phyloP scores from a whole-genome alignment of 2,797 vertebrate species.

The Toxotes lorentzi region DNA sequence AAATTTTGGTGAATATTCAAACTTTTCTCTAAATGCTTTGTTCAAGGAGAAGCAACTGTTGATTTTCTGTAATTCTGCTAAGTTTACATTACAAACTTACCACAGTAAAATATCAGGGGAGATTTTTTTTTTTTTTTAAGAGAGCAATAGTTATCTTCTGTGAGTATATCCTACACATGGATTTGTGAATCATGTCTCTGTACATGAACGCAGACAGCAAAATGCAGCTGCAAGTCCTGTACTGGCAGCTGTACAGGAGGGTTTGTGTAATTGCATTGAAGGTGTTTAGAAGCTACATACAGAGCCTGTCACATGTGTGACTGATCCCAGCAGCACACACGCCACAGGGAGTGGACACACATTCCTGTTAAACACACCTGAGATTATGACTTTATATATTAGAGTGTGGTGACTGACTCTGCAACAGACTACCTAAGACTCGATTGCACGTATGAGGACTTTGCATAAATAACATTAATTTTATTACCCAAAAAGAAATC shows the following conservation, averaged over 20 bases:
- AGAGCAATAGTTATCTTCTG: background rate
- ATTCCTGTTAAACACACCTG: conserved; percentile 43
- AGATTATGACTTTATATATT: conserved; percentile 46
- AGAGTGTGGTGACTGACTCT: conserved; percentile 17
- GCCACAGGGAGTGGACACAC: conserved; percentile 63
- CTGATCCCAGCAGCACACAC: conserved; percentile 56
- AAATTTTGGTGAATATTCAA: too few species aligned
- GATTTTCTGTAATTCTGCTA: background rate
- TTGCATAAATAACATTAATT: background rate
- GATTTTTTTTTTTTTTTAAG: background rate
- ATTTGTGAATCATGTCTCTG: conserved; percentile 17
- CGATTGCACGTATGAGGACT: background rate
- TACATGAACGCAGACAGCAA: conserved; percentile 2
- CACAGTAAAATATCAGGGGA: background rate
- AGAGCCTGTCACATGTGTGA: conserved; percentile 53
- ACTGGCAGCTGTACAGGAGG: conserved; percentile 45
- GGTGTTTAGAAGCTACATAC: conserved; percentile 59
- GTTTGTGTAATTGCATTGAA: conserved; percentile 77
- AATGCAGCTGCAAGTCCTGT: conserved; percentile 22
- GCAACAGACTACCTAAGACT: conserved; percentile 7
- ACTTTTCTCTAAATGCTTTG: background rate
- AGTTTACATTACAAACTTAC: background rate
- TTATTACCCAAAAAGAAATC: background rate
- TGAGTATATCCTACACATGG: background rate
- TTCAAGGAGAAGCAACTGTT: background rate